Evolutionary conservation across 1,140 invertebrate species (phyloP), one percentile per base, ranked within the genome.

Genomic region (Pygmarrhopalites habei): DNA sequence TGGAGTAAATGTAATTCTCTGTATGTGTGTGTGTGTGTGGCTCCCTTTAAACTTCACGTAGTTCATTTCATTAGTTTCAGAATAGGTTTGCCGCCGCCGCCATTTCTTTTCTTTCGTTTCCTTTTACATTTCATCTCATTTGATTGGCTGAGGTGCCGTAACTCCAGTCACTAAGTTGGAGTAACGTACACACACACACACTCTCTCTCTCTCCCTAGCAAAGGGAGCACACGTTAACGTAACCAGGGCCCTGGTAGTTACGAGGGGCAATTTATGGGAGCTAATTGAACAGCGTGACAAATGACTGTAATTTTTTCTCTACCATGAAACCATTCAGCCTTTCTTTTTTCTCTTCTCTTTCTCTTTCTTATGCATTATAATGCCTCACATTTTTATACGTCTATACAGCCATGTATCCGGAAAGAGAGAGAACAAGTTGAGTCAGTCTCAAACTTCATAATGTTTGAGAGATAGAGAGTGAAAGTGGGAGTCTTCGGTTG

Each of bases 281-380:
- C 58, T 60, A 60, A 60, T 60, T 61, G 49, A 52, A 52, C 30
- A n/a, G 29, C 19, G 51, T 62, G 61, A 62, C 52, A 62, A 62
- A 62, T 62, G 32, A 47, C 19, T 30, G 28, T 47, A 62, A 57
- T 62, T 62, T 57, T 51, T 62, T 55, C 47, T 62, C 49, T n/a
- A 15, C 25, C n/a, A n/a, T n/a, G n/a, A n/a, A n/a, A n/a, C n/a
- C n/a, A n/a, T n/a, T n/a, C n/a, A n/a, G n/a, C n/a, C n/a, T n/a
- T n/a, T n/a, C n/a, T n/a, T n/a, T n/a, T n/a, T 25, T 21, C 44
- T 58, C 35, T 35, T 57, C 12, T 4, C 23, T 57, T 19, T 32
- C n/a, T 21, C 30, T 25, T 52, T 15, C 49, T 25, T 28, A 15
- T 17, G 21, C 10, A 21, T 49, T 7, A n/a, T n/a, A n/a, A n/a